Evolutionary conservation across 1,140 invertebrate species (phyloP).

Genomic region (Planococcus citri): DNA sequence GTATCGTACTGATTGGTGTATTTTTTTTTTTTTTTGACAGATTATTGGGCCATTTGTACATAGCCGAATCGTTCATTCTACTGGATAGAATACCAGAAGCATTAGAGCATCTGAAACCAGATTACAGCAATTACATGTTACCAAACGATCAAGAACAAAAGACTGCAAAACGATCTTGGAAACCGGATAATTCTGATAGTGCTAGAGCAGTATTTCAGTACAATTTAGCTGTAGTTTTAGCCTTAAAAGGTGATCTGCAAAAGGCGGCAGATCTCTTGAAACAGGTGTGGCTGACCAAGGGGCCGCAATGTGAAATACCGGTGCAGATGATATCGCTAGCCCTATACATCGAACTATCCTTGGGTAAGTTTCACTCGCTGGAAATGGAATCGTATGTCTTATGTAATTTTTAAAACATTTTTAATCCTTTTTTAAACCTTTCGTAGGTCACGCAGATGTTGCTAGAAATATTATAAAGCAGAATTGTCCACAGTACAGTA

Average conservation of each 20-base stretch:
- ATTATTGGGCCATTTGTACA: slow-evolving; percentile 75
- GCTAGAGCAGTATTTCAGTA: slow-evolving; percentile 59
- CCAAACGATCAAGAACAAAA: slow-evolving; percentile 23
- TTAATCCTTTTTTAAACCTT: slow-evolving; percentile 22
- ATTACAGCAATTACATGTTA: slow-evolving; percentile 50
- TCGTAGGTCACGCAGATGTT: slow-evolving; percentile 43
- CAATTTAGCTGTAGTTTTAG: slow-evolving; percentile 64
- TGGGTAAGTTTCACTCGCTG: slow-evolving; percentile 35
- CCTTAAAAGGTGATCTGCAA: slow-evolving; percentile 59
- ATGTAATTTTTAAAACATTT: no score
- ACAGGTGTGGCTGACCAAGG: slow-evolving; percentile 47
- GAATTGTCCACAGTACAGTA: slow-evolving; percentile 33
- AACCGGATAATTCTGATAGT: slow-evolving; percentile 48
- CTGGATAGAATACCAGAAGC: slow-evolving; percentile 73
- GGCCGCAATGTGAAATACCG: slow-evolving; percentile 47
- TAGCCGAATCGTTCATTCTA: slow-evolving; percentile 75
- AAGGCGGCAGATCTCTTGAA: slow-evolving; percentile 57
- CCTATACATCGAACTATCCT: slow-evolving; percentile 56
- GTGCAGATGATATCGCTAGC: slow-evolving; percentile 56
- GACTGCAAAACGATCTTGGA: slow-evolving; percentile 42
- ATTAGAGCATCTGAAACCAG: slow-evolving; percentile 68
- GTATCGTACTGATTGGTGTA: not conserved
- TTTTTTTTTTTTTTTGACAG: slow-evolving; percentile 39
- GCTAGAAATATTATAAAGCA: slow-evolving; percentile 42
- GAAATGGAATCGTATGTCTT: no score